Evolutionary conservation across 2,888 invertebrate genomes (phyloP), one percentile per base, ranked within the genome.

Genomic region (Cataglyphis rosenhaueri): DNA sequence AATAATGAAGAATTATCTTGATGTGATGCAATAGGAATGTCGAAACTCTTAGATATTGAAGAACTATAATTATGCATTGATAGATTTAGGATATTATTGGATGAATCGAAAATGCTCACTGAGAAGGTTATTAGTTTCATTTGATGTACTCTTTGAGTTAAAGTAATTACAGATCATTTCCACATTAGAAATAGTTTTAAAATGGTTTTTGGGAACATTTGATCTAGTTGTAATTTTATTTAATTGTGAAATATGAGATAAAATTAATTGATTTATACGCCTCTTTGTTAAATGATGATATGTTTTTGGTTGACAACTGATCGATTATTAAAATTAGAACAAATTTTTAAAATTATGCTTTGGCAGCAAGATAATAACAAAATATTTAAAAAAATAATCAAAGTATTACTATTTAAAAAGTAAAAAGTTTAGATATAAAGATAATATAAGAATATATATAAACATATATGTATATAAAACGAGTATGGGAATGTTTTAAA

Each of bases 101-200:
- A 59, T 59, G 29, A 59, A 59, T 59, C 29, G 1, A 59, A 59
- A 29, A 25, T 59, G 59, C 9, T 59, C 29, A 29, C 15, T 29
- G 15, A 59, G 12, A 29, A 12, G 15, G 29, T 0, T 29, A 59
- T 59, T 29, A 59, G 25, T 59, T 59, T 59, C 25, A 15, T 29
- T 29, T 29, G 59, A 29, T 15, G 59, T 59, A 12, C 12, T 15
- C 29, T 59, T 29, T 59, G 59, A 59, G 15, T 59, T 59, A 59
- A 10, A 25, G 15, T 41, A 35, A 55, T 57, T 59, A 29, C 25
- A 25, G 25, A 59, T 57, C 4, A 21, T 59, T 59, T 59, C 15
- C 29, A 59, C 15, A 29, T 59, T 59, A 29, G 59, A 59, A 59
- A 29, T 59, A 59, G 29, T 59, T 59, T 59, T 15, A 59, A 59